Evolutionary conservation across 1,140 invertebrate species (phyloP), one percentile per base, ranked within the genome.

Genomic region (Listronotus bonariensis): DNA sequence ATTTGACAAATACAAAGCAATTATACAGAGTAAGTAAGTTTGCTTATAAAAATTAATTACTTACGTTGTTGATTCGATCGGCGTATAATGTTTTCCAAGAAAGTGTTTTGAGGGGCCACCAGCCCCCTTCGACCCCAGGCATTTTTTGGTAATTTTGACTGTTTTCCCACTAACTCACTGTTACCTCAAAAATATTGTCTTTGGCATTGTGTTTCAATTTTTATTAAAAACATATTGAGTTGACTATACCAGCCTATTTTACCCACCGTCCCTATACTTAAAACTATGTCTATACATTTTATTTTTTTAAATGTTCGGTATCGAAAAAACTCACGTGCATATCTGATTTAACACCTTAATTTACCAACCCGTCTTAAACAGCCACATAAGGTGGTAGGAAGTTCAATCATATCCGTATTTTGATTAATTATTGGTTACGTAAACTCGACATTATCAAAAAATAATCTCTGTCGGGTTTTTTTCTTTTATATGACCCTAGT

Each of bases 21-120:
- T 26, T 26, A 3, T 26, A 26, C 20, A 26, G n/a, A n/a, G n/a
- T 26, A 49, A 6, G 20, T 49, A 18, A n/a, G n/a, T 49, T 49
- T 6, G 5, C 7, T 15, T 32, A 11, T 34, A 10, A 15, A 20
- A 15, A 15, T 42, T 1, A 53, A 38, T 10, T 54, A 66, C 95
- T 96, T 87, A 98, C 97, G 95, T 87, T 98, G 94, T 75, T 93
- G 96, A 80, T 94, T 96, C 74, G 95, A 98, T 80, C 96, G 87
- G 72, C 96, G 85, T 73, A 99, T 98, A 83, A 99, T 98, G 83
- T 98, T 99, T 84, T 99, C 97, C 74, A 99, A 85, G 84, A 99
- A 99, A 72, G 97, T 99, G 83, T 99, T 99, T 85, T 99, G 97
- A 75, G 97, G 97, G 85, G 97, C 97, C 77, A 99, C 97, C 73